A percentile compares a stretch with the other conserved stretches of the same genome.
Evolutionary conservation across 2,113 vertebrate genomes (phyloP).

Genomic region (Ploceus nigricollis): DNA sequence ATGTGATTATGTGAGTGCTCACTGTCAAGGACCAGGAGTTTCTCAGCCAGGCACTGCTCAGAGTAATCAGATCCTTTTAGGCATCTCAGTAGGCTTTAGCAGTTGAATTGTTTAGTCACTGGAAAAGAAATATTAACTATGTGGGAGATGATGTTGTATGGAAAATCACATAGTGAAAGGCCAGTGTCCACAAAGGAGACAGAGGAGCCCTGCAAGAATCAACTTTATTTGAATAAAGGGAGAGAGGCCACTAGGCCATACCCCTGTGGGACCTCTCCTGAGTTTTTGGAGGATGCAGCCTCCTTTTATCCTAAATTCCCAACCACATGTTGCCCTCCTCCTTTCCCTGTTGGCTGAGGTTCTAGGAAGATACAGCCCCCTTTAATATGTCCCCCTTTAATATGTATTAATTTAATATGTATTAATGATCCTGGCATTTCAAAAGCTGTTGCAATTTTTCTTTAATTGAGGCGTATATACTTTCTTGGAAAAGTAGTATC

Average conservation of each 20-base stretch:
- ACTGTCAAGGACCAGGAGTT: not conserved
- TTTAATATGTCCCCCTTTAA: not conserved
- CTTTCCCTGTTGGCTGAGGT: not conserved
- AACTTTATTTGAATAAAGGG: rapidly evolving
- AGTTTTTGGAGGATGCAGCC: not conserved
- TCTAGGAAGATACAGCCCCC: not conserved
- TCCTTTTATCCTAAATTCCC: not conserved
- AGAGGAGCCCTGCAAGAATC: not conserved
- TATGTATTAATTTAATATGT: too few relatives aligned
- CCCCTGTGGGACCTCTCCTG: rapidly evolving
- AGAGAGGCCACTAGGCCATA: not conserved
- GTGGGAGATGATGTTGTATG: not conserved
- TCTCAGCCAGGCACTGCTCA: not conserved
- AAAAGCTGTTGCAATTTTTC: not conserved
- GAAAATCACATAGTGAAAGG: not conserved
- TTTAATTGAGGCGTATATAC: not conserved
- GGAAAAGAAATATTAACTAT: not conserved
- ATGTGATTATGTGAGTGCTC: not conserved
- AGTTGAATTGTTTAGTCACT: not conserved
- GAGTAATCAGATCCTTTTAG: not conserved
- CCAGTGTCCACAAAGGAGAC: not conserved
- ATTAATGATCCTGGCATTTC: not conserved
- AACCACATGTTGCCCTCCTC: not conserved
- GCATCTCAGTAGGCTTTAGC: not conserved
- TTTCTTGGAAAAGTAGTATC: not conserved